Evolutionary conservation across 2,888 invertebrate genomes (phyloP).

Genomic region (Desoria tigrina): DNA sequence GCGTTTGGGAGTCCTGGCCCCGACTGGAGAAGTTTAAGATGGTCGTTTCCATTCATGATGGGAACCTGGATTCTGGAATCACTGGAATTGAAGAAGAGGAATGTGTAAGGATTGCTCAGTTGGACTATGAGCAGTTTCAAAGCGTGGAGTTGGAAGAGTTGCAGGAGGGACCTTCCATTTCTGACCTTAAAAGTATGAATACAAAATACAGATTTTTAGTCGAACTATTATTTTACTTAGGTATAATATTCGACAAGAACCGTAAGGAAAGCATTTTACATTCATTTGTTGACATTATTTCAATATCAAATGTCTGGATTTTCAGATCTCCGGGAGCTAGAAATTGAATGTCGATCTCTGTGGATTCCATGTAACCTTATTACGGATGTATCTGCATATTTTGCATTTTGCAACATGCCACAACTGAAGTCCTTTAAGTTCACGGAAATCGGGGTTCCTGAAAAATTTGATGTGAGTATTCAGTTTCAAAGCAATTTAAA

Average conservation of each 20-base stretch:
- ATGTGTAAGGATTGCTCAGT: slow-evolving; percentile 23
- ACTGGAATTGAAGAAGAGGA: slow-evolving; percentile 37
- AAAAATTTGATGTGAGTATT: slow-evolving; percentile 39
- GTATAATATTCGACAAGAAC: not conserved
- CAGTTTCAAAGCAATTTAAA: not conserved
- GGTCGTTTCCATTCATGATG: slow-evolving; percentile 40
- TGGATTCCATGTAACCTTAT: slow-evolving; percentile 41
- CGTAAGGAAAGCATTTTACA: no score
- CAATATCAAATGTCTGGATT: not conserved
- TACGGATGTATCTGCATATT: slow-evolving; percentile 48
- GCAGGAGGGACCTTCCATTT: slow-evolving; percentile 23
- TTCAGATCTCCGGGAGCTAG: slow-evolving; percentile 29
- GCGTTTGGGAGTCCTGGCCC: slow-evolving; percentile 43
- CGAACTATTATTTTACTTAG: not conserved
- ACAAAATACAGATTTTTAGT: not conserved
- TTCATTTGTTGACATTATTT: not conserved
- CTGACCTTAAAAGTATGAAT: slow-evolving; percentile 30
- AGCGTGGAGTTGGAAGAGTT: slow-evolving; percentile 22
- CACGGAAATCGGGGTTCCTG: slow-evolving; percentile 42
- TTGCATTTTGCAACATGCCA: slow-evolving; percentile 37
- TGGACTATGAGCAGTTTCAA: slow-evolving; percentile 1
- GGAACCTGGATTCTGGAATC: slow-evolving; percentile 43
- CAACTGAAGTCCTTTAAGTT: slow-evolving; percentile 37
- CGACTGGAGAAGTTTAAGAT: slow-evolving; percentile 29
- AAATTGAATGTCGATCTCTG: slow-evolving; percentile 40